These are phyloP conservation scores for Drosophila percnosoma DNA, from an alignment of 2,888 invertebrate genomes.

Conservation along the genomic window DNA sequence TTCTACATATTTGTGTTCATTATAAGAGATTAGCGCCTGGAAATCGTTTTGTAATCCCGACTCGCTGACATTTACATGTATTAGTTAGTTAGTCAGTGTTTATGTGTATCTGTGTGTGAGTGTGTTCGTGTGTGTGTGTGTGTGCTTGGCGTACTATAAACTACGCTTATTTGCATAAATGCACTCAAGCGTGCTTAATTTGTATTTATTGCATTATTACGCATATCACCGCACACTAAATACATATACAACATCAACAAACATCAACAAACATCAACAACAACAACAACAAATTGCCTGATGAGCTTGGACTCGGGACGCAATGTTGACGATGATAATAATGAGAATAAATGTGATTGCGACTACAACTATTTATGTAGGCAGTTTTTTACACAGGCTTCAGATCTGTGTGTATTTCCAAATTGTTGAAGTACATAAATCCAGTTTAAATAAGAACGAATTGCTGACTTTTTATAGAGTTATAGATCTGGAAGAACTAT, in stretches of 20 bases:
- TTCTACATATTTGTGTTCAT: conserved; percentile 78
- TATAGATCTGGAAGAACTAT: background rate
- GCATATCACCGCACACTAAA: conserved; percentile 70
- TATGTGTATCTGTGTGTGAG: background rate
- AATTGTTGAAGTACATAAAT: background rate
- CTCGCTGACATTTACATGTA: conserved; percentile 32
- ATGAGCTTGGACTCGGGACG: conserved; percentile 33
- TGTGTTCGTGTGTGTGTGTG: conserved; percentile 1
- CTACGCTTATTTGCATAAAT: conserved; percentile 75
- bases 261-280: conserved; percentile 29
- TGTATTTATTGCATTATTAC: conserved; percentile 80
- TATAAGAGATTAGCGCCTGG: conserved; percentile 75
- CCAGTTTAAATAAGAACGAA: background rate
- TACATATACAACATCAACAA: conserved; percentile 40
- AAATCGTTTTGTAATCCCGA: conserved; percentile 77
- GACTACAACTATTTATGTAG: background rate
- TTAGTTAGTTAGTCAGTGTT: conserved; percentile 25
- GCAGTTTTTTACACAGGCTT: background rate
- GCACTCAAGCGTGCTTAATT: conserved; percentile 81
- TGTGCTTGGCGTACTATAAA: conserved; percentile 56
- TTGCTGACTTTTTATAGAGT: background rate
- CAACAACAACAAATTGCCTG: conserved; percentile 21
- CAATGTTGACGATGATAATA: conserved; percentile 24
- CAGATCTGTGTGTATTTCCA: background rate
- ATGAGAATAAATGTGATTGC: conserved; percentile 14